These are phyloP conservation scores for Urophycis tenuis DNA, from an alignment of 2,797 vertebrate genomes.

Conservation along the genomic window DNA sequence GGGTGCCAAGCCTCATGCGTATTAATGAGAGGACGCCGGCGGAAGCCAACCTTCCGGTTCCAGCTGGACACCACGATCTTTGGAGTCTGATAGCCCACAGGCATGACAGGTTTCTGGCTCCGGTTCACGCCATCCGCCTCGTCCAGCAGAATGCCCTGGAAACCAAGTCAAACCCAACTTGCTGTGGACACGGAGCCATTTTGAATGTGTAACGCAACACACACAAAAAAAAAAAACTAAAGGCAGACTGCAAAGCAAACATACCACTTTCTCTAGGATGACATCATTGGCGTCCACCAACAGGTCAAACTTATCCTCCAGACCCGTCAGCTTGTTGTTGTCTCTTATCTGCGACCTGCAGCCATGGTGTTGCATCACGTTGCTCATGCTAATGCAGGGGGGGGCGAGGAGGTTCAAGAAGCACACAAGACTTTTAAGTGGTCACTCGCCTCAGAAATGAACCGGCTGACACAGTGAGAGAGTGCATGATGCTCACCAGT, in stretches of 20 bases:
- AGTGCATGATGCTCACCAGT: conserved; percentile 71
- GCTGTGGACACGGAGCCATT: not conserved
- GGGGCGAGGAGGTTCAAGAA: not conserved
- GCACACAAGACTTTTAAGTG: not conserved
- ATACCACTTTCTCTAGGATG: conserved; percentile 92
- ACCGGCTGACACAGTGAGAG: not conserved
- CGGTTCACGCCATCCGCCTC: conserved; percentile 88
- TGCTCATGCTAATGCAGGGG: conserved; percentile 79
- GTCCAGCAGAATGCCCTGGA: conserved; percentile 87
- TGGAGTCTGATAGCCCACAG: conserved; percentile 82
- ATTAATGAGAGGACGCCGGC: not conserved
- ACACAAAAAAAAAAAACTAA: too few relatives aligned
- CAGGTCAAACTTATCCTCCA: conserved; percentile 91
- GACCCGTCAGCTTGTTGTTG: conserved; percentile 73
- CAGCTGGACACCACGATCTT: conserved; percentile 94
- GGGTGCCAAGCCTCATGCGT: not conserved
- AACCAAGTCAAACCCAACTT: conserved; percentile 20
- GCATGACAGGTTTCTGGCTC: conserved; percentile 87
- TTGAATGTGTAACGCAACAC: not conserved
- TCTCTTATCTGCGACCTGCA: conserved; percentile 81
- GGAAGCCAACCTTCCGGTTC: conserved; percentile 86
- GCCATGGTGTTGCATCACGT: conserved; percentile 89
- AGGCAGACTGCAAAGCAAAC: conserved; percentile 19
- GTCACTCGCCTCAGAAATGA: not conserved
- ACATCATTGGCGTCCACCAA: conserved; percentile 90